Evolutionary conservation across 1,140 invertebrate genomes (phyloP), one percentile per base, ranked within the genome.

Genomic region (Probaryconus sp.): DNA sequence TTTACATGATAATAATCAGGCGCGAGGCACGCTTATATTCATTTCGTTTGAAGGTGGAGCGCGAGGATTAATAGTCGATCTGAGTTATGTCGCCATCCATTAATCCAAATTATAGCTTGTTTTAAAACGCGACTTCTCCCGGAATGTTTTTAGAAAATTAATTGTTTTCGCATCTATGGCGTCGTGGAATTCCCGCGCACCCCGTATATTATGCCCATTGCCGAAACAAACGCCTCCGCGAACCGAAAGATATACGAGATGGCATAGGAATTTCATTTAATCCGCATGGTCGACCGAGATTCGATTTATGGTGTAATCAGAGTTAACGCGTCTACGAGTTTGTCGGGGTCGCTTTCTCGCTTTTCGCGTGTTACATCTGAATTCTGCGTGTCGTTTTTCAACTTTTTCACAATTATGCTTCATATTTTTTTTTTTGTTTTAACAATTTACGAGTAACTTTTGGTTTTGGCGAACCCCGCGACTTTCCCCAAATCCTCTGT

Each of bases 281-380:
- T 85, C 82, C 80, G 78, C 77, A 79, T 78, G 81, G 77, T 82
- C 81, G 81, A 76, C 81, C 79, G 82, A 83, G 83, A 85, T 85
- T 85, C 83, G 82, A 85, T 85, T 85, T 85, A 85, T 83, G 80
- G 82, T 73, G 83, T 85, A 85, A 85, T 85, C 83, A 82, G 82
- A 79, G 73, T 81, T 74, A 71, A 77, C 76, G 73, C 73, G 76
- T 78, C 70, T 77, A 72, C 45, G 69, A 40, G 42, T 60, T 68
- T 55, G 64, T 51, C 53, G 71, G 50, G 63, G 48, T 67, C 58
- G 64, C 42, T 73, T 70, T 73, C 58, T 70, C 64, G 64, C 50
- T 73, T 65, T 70, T 76, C 63, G 51, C 61, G 28, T 35, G 55
- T 79, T 74, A 73, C 65, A 67, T 73, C 55, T 78, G 68, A 63